Base-by-base conservation (phyloP, 1,140 invertebrate genomes). In the Drosophila punjabiensis region DNA sequence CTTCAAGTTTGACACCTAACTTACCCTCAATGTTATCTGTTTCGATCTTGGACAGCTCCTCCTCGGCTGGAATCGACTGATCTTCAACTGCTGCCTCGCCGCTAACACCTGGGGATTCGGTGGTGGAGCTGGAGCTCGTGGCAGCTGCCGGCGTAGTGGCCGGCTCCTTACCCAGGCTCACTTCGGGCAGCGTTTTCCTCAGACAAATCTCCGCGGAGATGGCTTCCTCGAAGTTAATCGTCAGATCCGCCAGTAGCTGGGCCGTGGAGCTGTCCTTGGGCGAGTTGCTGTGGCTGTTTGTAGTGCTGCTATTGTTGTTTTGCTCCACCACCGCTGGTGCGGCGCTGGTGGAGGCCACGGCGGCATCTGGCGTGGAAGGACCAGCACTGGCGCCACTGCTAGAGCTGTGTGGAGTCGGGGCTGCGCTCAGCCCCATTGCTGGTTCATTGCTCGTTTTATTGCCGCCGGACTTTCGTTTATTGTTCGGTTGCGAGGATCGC, bases 171-270 rank as follows among this genome's bases (percentile, higher is more conserved):
- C 82, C 69, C 16, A 91, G 52, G 30, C 79, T 87, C 0, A 90
- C 79, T 35, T 92, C 91, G n/a, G 83, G 80, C 52, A 92, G 55
- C 20, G 90, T 92, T 47, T 93, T 92, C 10, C 91, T 80, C 32
- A 93, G 62, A 39, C 92, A 93, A 71, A 93, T 90, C 47, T 92
- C 89, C 1, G 92, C 92, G 18, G 89, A 81, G 20, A 92, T 90
- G 2, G 89, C 73, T 62, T 92, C 92, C 53, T 88, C 83, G 16
- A 92, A 82, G 45, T 91, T 76, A 37, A 55, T 90, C 11, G 82
- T 87, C 41, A 93, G 62, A 75, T 91, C 81, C 35, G 83, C 92
- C 52, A 93, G 70, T 30, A 92, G 73, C 62, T 91, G 85, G 1
- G 81, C 87, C 11, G 91, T 90, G 20, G 91, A 86, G 20, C 75